Evolutionary conservation across 1,140 invertebrate species (phyloP).

Genomic region (Dreissena rostriformis): DNA sequence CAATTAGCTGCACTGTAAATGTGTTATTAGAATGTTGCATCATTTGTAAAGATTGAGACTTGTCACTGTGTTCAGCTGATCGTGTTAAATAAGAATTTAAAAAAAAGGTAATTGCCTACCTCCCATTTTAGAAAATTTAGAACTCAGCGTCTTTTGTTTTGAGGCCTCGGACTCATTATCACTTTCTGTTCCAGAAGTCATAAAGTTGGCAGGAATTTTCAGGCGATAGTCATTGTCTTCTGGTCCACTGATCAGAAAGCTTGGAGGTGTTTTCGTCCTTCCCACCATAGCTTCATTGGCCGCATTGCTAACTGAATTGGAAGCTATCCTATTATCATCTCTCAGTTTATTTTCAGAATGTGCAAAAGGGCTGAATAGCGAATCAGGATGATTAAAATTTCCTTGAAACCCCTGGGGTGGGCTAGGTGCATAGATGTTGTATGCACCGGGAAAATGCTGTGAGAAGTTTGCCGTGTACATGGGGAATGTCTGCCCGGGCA

Average conservation of each 20-base stretch:
- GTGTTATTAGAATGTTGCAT: too few species aligned
- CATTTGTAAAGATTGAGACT: too few species aligned
- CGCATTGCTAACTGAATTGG: not conserved
- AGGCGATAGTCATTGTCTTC: slow-evolving; percentile 11
- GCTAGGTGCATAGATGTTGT: not conserved
- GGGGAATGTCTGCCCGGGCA: slow-evolving; percentile 39
- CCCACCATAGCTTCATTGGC: slow-evolving; percentile 16
- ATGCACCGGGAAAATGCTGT: not conserved
- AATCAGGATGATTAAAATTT: not conserved
- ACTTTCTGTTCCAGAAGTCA: slow-evolving; percentile 46
- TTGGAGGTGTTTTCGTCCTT: slow-evolving; percentile 12
- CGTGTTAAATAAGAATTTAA: too few species aligned
- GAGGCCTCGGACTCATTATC: slow-evolving; percentile 19
- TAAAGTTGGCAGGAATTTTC: slow-evolving; percentile 48
- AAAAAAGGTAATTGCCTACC: slow-evolving; percentile 8
- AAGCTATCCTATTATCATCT: not conserved
- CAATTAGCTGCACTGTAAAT: too few species aligned
- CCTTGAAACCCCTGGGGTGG: not conserved
- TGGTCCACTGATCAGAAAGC: slow-evolving; percentile 21
- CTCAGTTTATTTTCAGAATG: not conserved
- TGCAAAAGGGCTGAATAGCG: not conserved
- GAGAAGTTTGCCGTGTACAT: not conserved
- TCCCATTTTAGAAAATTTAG: slow-evolving; percentile 53
- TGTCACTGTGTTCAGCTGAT: too few species aligned
- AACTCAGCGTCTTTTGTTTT: slow-evolving; percentile 2